Evolutionary conservation across 2,888 invertebrate genomes (phyloP), one percentile per base, ranked within the genome.

Genomic region (Thymelicus lineola): DNA sequence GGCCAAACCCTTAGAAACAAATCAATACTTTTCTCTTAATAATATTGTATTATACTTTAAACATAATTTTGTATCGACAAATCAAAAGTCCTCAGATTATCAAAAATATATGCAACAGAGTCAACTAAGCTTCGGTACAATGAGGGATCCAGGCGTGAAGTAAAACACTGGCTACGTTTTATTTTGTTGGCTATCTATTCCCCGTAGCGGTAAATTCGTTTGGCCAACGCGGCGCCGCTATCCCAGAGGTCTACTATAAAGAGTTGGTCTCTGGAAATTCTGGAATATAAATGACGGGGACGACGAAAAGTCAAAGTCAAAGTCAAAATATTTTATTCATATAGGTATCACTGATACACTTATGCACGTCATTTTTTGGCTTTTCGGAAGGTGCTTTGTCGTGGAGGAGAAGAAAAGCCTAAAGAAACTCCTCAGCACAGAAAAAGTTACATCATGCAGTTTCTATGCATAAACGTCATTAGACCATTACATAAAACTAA

Each of bases 231-330:
- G 38, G 38, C 17, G 28, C 20, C 12, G 62, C 36, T 38, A n/a
- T 63, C 69, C 69, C 69, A 48, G 57, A 63, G 69, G 69, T 48
- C 63, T 69, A 63, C 36, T 69, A n/a, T 28, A 62, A 58, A 68
- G 57, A 61, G 61, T 68, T 67, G 62, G 68, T 63, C 63, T 38
- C 62, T 15, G 12, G 69, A 69, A 63, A 58, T 58, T 38, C 62
- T 15, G 12, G 69, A 69, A 63, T 69, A 58, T 35, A 63, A 69
- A 63, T 58, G 38, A 58, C 57, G 50, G n/a, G n/a, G n/a, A 15
- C 58, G 38, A n/a, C 36, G 57, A 38, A n/a, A n/a, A n/a, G n/a
- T n/a, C n/a, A n/a, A n/a, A n/a, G n/a, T n/a, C n/a, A n/a, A n/a
- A n/a, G n/a, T n/a, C n/a, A n/a, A n/a, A n/a, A n/a, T n/a, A n/a